Base-by-base conservation (phyloP, 1,140 invertebrate species). In the Gryon sp. region DNA sequence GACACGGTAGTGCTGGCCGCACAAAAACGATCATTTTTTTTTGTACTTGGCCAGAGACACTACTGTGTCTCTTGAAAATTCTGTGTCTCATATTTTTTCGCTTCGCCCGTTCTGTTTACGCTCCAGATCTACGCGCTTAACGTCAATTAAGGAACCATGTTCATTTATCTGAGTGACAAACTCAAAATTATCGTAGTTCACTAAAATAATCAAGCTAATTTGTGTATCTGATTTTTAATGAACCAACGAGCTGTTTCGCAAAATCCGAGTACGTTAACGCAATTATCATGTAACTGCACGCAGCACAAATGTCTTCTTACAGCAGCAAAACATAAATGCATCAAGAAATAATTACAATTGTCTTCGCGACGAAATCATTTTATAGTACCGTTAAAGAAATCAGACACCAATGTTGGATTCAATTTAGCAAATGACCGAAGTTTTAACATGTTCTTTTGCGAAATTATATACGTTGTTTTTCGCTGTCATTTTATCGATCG, bases 81-180 rank as follows among this genome's bases (percentile, higher is more conserved):
- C 78, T 40, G 57, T 57, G 82, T 75, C 62, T 57, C 38, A 62
- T 55, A 59, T 72, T 77, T 55, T 57, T 41, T 28, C 40, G 4
- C 16, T 43, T 53, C 22, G 11, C 6, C 20, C 19, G 30, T 24
- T 24, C 26, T 7, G 2, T 28, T n/a, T n/a, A n/a, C 32, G 32
- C 14, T 34, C n/a, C 32, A 9, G 22, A 24, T 34, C 28, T 4
- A 8, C 38, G 7, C 18, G 41, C n/a, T 68, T 19, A 43, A 62
- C 70, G 74, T 78, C 80, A 80, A 80, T 82, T 82, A 82, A 52
- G 68, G 46, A 14, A 30, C 65, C 60, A n/a, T 11, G 69, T 77
- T 78, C 45, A 36, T 74, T 32, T 36, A 34, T 63, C 50, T 66
- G 19, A 65, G 14, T 30, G 15, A 52, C 16, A 16, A 65, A 68